Base-by-base conservation (phyloP, 2,113 vertebrate species). In the Nannospalax galili region DNA sequence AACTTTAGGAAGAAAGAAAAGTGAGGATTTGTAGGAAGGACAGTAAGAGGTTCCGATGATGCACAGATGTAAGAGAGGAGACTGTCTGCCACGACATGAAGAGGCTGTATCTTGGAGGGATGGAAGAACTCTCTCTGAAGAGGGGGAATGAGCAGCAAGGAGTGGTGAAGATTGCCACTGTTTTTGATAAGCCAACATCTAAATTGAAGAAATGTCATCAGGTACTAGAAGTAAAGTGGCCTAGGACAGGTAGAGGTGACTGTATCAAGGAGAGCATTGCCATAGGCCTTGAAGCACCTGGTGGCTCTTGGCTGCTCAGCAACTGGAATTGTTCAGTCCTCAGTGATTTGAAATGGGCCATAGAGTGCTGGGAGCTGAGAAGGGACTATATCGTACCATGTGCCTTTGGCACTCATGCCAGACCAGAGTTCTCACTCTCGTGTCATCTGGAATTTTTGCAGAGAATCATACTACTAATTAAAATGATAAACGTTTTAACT, bases 1-100 rank as follows among this genome's bases (percentile, higher is more conserved):
- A 69, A 65, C 65, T 92, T 77, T 52, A 95, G 85, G 82, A 88
- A 96, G 58, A 79, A 7, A 86, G 56, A 45, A 74, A 86, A 28
- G 30, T 1, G 19, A 42, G 35, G 6, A 26, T 28, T 72, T 64
- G 6, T 17, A 16, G 60, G 40, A 20, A 24, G 35, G n/a, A 8
- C 9, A 5, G 11, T 16, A 8, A 6, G 24, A 72, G 52, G 32
- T 69, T 56, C 3, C 40, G 52, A 69, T 42, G 62, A 26, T 62
- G 14, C 26, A 3, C 22, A 52, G 48, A 10, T 10, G 64, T 60
- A 77, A 84, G 22, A 37, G 2, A 6, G 40, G 67, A 62, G 58
- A 91, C 58, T 9, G 26, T n/a, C 56, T 79, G n/a, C 26, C 48
- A 52, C 48, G 60, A 64, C 26, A 12, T 64, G 16, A 62, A 7